phyloP scores from a whole-genome alignment of 2,888 invertebrate species.

The Melolontha melolontha region DNA sequence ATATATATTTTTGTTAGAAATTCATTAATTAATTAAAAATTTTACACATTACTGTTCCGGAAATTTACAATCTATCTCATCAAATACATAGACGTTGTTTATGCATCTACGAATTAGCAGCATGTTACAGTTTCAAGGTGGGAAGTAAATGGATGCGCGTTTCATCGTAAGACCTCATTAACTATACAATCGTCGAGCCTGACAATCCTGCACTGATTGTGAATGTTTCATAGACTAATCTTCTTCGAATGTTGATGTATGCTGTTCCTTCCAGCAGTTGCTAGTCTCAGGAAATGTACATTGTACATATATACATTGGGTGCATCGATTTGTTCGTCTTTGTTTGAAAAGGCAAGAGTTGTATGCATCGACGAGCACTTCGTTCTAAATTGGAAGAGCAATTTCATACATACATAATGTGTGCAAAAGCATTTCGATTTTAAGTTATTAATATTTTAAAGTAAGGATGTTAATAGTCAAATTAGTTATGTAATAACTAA shows the following conservation, averaged over 20 bases:
- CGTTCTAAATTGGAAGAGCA: too few relatives aligned
- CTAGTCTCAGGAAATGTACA: background rate
- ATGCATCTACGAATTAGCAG: constrained; percentile 5
- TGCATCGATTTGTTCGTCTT: too few relatives aligned
- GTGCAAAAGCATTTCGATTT: too few relatives aligned
- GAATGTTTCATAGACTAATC: constrained; percentile 12
- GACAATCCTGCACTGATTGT: constrained; percentile 10
- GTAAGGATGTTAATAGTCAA: too few relatives aligned
- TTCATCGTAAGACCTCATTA: constrained; percentile 29
- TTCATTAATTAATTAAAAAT: too few relatives aligned
- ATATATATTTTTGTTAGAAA: too few relatives aligned
- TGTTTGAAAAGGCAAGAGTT: too few relatives aligned
- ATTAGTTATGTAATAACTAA: too few relatives aligned
- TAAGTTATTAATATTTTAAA: too few relatives aligned
- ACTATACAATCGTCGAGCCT: constrained; percentile 2
- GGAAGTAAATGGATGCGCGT: constrained; percentile 11
- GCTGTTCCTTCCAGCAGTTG: background rate
- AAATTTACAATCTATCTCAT: constrained; percentile 12
- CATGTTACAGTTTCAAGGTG: constrained; percentile 8
- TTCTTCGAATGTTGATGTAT: background rate
- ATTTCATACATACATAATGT: too few relatives aligned
- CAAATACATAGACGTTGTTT: constrained; percentile 7
- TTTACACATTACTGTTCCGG: background rate
- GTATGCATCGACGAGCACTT: too few relatives aligned
- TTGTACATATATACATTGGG: too few relatives aligned